Base-by-base conservation (phyloP, 2,113 vertebrate genomes). In the Morone chrysops region DNA sequence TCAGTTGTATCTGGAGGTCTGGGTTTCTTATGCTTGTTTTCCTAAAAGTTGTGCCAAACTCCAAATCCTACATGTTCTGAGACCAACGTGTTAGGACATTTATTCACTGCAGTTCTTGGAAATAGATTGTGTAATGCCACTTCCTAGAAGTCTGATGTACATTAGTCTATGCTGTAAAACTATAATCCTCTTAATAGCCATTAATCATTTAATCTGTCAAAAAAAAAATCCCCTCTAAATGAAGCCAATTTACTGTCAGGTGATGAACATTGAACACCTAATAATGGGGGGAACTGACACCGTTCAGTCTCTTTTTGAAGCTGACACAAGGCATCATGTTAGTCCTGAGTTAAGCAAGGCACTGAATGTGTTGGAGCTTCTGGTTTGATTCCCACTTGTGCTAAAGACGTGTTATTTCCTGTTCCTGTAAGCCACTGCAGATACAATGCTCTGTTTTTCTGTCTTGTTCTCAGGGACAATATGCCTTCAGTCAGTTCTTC, bases 41-140 rank as follows among this genome's bases (percentile, higher is more conserved):
- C 6, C 8, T 5, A 25, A 54, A 61, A 38, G 1, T 6, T 80
- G 17, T 61, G 22, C 36, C 31, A 22, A 57, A 60, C 40, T 57
- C 13, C 57, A 69, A 18, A 50, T 57, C n/a, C 16, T 22, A 22
- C 20, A 43, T 11, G 17, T n/a, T 50, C 4, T 48, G 16, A 67
- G 16, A 47, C 20, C 3, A 3, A 22, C 17, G 13, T 7, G 50
- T 0, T 16, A 38, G 36, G 31, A 6, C 20, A 22, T 79, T 45
- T 25, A 17, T 71, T 69, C 13, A 59, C 13, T 17, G 20, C 36
- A 75, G 5, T 74, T 70, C 25, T 45, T 79, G 60, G 61, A 43
- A 69, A 72, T 47, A 47, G 17, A 22, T 75, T 79, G 60, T 75
- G 56, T 45, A 60, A 69, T 66, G 61, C 8, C 20, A 47, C 12